Evolutionary conservation across 37 sponge, comb jelly and placozoan genomes (phyloP).

Genomic region (Corticium candelabrum): DNA sequence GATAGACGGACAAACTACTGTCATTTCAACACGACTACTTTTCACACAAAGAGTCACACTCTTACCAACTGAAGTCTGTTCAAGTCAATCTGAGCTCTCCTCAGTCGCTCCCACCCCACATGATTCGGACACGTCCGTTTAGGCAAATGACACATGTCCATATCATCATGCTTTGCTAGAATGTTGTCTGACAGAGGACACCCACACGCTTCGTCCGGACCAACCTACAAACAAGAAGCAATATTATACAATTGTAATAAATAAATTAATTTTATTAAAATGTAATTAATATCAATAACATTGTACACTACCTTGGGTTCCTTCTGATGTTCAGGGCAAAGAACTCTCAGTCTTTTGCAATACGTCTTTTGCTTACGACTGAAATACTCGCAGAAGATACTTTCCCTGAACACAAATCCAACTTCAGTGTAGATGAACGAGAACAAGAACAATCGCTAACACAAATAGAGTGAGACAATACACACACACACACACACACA

Average conservation of each 20-base stretch:
- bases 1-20: too few species aligned
- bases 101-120: conserved; percentile 81
- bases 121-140: conserved; percentile 73
- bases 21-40: too few species aligned
- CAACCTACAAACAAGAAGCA: conserved; percentile 32
- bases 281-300: background rate
- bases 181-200: conserved; percentile 71
- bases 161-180: background rate
- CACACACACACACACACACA: background rate
- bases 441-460: background rate
- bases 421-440: background rate
- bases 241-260: background rate
- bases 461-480: too few species aligned
- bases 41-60: too few species aligned
- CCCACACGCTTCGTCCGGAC: conserved; percentile 80
- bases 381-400: conserved; percentile 3
- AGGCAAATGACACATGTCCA: conserved; percentile 45
- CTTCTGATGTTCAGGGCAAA: conserved; percentile 1
- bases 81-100: conserved; percentile 87
- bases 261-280: background rate
- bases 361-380: conserved; percentile 16
- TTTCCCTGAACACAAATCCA: background rate
- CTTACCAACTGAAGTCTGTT: conserved; percentile 72
- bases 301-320: background rate
- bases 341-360: conserved; percentile 11